phyloP scores from a whole-genome alignment of 1,140 invertebrate species.

The Campoletis sonorensis region DNA sequence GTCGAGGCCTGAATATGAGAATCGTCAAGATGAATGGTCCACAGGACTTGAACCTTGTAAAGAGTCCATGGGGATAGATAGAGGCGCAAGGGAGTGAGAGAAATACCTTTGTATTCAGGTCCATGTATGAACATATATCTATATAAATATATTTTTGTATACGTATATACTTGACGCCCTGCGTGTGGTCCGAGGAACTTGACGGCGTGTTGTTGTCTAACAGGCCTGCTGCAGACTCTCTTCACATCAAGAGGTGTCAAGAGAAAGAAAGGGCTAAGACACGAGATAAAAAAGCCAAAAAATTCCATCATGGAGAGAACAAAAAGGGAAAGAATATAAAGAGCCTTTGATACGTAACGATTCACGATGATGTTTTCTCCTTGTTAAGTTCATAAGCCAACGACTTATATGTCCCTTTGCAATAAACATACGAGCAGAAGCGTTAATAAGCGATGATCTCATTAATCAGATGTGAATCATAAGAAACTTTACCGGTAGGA shows the following conservation, averaged over 20 bases:
- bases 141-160: too few species aligned
- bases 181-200: slow-evolving; percentile 70
- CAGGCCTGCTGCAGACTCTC: slow-evolving; percentile 44
- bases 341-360: slow-evolving; percentile 48
- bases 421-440: not conserved
- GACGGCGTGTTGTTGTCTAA: slow-evolving; percentile 27
- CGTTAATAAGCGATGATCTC: not conserved
- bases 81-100: slow-evolving; percentile 45
- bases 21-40: slow-evolving; percentile 69
- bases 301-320: slow-evolving; percentile 21
- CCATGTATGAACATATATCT: not conserved
- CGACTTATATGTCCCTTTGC: not conserved
- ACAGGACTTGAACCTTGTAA: slow-evolving; percentile 57
- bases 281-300: slow-evolving; percentile 26
- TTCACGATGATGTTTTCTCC: slow-evolving; percentile 45
- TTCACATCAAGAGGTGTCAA: slow-evolving; percentile 40
- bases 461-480: not conserved
- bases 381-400: slow-evolving; percentile 2
- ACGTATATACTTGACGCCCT: slow-evolving; percentile 35
- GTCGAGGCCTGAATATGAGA: slow-evolving; percentile 61
- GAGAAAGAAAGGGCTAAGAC: slow-evolving; percentile 39
- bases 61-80: not conserved
- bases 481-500: not conserved
- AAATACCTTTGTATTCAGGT: slow-evolving; percentile 30
- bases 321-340: slow-evolving; percentile 47